Evolutionary conservation across 2,797 vertebrate genomes (phyloP).

Genomic region (Catostomus latipinnis): DNA sequence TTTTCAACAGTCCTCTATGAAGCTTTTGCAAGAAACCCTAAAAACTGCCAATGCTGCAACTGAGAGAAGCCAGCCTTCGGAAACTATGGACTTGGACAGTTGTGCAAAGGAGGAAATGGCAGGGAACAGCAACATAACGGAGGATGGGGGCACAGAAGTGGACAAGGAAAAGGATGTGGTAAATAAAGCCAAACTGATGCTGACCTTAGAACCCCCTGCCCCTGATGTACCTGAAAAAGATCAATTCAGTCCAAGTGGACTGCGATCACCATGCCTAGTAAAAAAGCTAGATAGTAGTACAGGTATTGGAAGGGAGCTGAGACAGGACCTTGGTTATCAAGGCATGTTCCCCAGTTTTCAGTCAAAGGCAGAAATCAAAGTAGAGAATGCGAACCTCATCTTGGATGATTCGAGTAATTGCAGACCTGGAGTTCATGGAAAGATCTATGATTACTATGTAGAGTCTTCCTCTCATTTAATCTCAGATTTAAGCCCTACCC

Average conservation of each 20-base stretch:
- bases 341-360: constrained; percentile 82
- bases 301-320: constrained; percentile 77
- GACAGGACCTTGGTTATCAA: constrained; percentile 64
- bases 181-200: constrained; percentile 55
- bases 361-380: constrained; percentile 82
- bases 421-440: constrained; percentile 76
- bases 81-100: constrained; percentile 2
- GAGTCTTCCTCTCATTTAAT: constrained; percentile 81
- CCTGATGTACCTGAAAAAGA: constrained; percentile 55
- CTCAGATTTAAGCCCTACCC: constrained; percentile 60
- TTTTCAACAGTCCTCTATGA: constrained; percentile 36
- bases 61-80: background rate
- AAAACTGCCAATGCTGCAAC: background rate
- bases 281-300: constrained; percentile 76
- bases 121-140: background rate
- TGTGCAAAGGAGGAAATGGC: constrained; percentile 11
- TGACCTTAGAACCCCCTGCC: constrained; percentile 65
- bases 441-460: constrained; percentile 87
- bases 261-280: constrained; percentile 75
- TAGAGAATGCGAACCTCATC: constrained; percentile 81
- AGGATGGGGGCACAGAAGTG: constrained; percentile 3
- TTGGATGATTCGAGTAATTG: constrained; percentile 61
- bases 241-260: constrained; percentile 62
- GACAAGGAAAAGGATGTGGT: constrained; percentile 37
- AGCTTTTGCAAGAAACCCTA: constrained; percentile 23